Evolutionary conservation across 2,888 invertebrate genomes (phyloP), one percentile per base, ranked within the genome.

Genomic region (Agapostemon virescens): DNA sequence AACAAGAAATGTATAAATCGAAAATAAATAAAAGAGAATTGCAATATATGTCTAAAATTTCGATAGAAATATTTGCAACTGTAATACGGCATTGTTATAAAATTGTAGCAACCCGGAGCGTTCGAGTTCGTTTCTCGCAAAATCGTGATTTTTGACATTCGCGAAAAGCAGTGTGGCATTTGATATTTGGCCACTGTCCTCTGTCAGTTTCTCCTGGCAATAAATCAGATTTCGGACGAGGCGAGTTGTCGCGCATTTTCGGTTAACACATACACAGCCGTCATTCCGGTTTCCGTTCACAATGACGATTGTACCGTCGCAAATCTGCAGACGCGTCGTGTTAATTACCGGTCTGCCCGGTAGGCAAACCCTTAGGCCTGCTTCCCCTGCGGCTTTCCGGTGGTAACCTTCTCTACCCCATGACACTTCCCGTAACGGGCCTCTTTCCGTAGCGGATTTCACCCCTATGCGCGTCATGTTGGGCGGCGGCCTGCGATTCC

Each of bases 301-400:
- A 55, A 55, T 55, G 26, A 15, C 55, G 55, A 26, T 55, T 55
- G 55, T 55, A 13, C 15, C 55, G 55, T 26, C 55, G 55, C 26
- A 55, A 55, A 55, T 26, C 55, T 55, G 55, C 55, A 55, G 26
- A 55, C 26, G 55, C 13, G 55, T 55, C 26, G 26, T 26, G 55
- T 55, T 55, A 55, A 55, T 55, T 55, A 55, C 55, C 55, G 55
- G 26, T 23, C 26, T 26, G 55, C 55, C 26, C 55, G 55, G 15
- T 26, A 26, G 26, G 15, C 55, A 1, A 55, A 2, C 55, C 55
- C 55, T 55, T 55, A 55, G 55, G 55, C 55, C 55, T 55, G 55
- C 15, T 26, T 26, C 55, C 26, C 55, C 26, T 64, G 33, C 13
- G 55, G 68, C 26, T 68, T 68, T 20, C 45, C 26, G 45, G 40